Conservation (phyloP, 2,113 vertebrate species). For the Silurus meridionalis region DNA sequence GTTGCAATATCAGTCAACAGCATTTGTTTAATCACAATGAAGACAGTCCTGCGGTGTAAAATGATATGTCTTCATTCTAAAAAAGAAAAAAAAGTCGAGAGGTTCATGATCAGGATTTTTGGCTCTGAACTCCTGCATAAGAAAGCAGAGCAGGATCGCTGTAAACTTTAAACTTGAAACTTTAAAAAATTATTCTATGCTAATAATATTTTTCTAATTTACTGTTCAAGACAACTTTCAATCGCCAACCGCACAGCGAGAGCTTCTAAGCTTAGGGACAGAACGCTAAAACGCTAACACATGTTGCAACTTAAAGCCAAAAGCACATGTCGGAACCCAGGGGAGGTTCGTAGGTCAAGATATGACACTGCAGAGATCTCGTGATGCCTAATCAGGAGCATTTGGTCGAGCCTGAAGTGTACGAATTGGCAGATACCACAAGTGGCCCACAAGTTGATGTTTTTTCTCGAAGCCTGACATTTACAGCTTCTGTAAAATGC, state of each 20-base stretch:
- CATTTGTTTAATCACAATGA: not conserved
- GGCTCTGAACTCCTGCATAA: not conserved
- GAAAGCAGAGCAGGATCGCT: not conserved
- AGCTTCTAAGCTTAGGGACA: not conserved
- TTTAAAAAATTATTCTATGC: not conserved
- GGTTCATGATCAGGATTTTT: not conserved
- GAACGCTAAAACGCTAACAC: slow-evolving; percentile 15
- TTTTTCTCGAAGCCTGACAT: not conserved
- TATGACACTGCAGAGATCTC: not conserved
- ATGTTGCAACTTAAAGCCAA: not conserved
- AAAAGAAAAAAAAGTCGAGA: not conserved
- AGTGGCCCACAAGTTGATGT: no score
- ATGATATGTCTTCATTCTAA: not conserved
- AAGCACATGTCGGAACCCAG: not conserved
- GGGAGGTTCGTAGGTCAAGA: slow-evolving; percentile 8
- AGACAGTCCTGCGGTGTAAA: not conserved
- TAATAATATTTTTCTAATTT: slow-evolving; percentile 14
- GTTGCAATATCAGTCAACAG: not conserved
- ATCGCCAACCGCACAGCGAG: not conserved
- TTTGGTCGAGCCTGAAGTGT: not conserved
- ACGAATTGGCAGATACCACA: not conserved
- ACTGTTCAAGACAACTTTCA: not conserved
- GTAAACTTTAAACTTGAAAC: not conserved
- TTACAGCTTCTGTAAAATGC: not conserved
- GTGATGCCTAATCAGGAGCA: not conserved